Conservation (phyloP, 2,888 invertebrate genomes). For the Cephus pulcher region DNA sequence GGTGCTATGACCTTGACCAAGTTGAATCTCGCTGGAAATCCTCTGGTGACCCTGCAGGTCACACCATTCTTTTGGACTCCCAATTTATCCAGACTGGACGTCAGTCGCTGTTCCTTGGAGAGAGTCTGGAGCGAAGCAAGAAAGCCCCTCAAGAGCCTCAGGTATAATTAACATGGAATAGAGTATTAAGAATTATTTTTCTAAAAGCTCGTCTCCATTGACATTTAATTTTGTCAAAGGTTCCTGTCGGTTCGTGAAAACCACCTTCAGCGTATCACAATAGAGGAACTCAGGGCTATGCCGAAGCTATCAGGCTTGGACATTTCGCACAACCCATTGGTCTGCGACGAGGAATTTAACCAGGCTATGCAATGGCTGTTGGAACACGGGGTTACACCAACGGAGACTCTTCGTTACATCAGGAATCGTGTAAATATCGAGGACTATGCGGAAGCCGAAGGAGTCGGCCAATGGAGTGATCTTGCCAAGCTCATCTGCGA, state of each 20-base stretch:
- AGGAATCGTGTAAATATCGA: conserved; percentile 44
- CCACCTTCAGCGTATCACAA: conserved; percentile 65
- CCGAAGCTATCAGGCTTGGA: conserved; percentile 73
- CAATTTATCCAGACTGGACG: conserved; percentile 75
- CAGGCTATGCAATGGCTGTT: conserved; percentile 75
- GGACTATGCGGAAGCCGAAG: conserved; percentile 43
- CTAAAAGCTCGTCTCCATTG: background rate
- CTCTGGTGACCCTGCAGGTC: conserved; percentile 75
- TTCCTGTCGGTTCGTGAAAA: conserved; percentile 58
- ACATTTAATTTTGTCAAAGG: conserved; percentile 32
- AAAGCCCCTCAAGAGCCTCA: conserved; percentile 52
- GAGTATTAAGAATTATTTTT: background rate
- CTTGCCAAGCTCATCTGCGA: conserved; percentile 59
- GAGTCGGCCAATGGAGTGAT: conserved; percentile 58
- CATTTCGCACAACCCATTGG: conserved; percentile 75
- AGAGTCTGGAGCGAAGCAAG: conserved; percentile 73
- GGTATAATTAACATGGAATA: conserved; percentile 33
- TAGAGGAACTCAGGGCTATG: conserved; percentile 72
- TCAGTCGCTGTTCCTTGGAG: conserved; percentile 77
- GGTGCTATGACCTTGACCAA: conserved; percentile 75
- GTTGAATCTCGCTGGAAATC: conserved; percentile 80
- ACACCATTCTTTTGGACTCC: conserved; percentile 75
- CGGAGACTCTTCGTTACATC: conserved; percentile 51
- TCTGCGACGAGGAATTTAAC: conserved; percentile 77
- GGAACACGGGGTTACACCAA: conserved; percentile 71